A percentile compares a stretch with the other conserved stretches of the same genome.
phyloP scores from a whole-genome alignment of 1,140 invertebrate species.

The Dermatophagoides farinae region DNA sequence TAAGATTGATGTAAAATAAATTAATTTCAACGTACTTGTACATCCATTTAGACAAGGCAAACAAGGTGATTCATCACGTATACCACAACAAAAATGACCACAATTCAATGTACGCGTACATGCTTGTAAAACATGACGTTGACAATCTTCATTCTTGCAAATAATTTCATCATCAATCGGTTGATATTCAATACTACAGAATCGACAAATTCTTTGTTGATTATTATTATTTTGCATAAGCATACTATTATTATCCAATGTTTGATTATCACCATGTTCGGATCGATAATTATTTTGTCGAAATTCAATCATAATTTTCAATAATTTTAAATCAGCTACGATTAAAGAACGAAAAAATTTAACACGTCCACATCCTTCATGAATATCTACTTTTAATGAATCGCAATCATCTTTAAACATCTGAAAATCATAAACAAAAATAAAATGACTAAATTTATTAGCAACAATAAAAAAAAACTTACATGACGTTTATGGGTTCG shows the following conservation, averaged over 20 bases:
- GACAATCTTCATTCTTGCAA: constrained; percentile 78
- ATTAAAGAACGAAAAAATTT: constrained; percentile 87
- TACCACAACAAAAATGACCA: constrained; percentile 79
- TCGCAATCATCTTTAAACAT: constrained; percentile 89
- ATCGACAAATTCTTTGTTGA: constrained; percentile 51
- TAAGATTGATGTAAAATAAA: neutral
- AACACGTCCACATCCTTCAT: constrained; percentile 82
- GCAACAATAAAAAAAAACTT: neutral
- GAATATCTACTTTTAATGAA: constrained; percentile 61
- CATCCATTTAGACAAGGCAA: constrained; percentile 60
- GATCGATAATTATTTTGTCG: constrained; percentile 32
- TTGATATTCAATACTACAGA: constrained; percentile 62
- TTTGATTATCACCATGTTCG: neutral
- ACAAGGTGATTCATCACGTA: constrained; percentile 55
- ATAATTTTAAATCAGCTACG: constrained; percentile 67
- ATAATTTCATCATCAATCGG: constrained; percentile 73
- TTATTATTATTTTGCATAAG: constrained; percentile 25
- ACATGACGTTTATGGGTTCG: constrained; percentile 67
- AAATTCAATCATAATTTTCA: constrained; percentile 86
- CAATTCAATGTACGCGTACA: constrained; percentile 62
- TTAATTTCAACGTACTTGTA: constrained; percentile 15
- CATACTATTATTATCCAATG: neutral
- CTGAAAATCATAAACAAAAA: constrained; percentile 19
- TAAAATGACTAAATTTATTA: neutral
- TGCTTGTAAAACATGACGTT: constrained; percentile 61